Evolutionary conservation across 2,888 invertebrate species (phyloP).

Genomic region (Seladonia tumulorum): DNA sequence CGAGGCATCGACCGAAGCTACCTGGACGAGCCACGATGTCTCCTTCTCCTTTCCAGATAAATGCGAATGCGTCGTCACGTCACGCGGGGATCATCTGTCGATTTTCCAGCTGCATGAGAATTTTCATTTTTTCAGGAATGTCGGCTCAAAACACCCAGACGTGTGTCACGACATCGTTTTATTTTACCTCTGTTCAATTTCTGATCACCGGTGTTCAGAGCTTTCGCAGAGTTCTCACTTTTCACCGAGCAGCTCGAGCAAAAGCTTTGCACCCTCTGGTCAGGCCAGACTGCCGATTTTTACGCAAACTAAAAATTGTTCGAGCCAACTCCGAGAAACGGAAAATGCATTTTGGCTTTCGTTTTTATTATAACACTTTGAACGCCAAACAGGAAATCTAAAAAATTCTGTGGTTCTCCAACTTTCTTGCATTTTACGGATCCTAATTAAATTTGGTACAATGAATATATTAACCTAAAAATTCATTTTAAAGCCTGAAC

Average conservation of each 20-base stretch:
- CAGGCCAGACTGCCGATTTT: neutral
- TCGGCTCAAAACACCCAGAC: conserved; percentile 39
- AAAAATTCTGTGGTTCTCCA: too few species aligned
- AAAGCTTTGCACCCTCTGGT: neutral
- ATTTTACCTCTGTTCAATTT: neutral
- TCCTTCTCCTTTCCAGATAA: neutral
- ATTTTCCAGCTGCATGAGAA: conserved; percentile 31
- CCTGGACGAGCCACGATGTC: conserved; percentile 3
- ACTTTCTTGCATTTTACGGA: too few species aligned
- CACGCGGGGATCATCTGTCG: neutral
- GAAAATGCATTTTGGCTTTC: too few species aligned
- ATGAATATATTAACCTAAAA: too few species aligned
- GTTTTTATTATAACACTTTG: too few species aligned
- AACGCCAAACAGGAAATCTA: too few species aligned
- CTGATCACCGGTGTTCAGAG: neutral
- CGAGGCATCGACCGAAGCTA: conserved; percentile 14
- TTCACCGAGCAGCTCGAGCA: too few species aligned
- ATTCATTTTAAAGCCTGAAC: too few species aligned
- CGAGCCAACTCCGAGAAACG: neutral
- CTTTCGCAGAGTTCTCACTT: neutral
- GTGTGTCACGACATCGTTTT: conserved; percentile 29
- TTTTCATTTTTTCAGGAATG: conserved; percentile 3
- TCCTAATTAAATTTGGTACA: too few species aligned
- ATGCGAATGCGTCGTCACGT: neutral
- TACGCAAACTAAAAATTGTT: neutral